A percentile compares a stretch with the other conserved stretches of the same genome.
Evolutionary conservation across 2,888 invertebrate species (phyloP).

Genomic region (Conomelus anceps): DNA sequence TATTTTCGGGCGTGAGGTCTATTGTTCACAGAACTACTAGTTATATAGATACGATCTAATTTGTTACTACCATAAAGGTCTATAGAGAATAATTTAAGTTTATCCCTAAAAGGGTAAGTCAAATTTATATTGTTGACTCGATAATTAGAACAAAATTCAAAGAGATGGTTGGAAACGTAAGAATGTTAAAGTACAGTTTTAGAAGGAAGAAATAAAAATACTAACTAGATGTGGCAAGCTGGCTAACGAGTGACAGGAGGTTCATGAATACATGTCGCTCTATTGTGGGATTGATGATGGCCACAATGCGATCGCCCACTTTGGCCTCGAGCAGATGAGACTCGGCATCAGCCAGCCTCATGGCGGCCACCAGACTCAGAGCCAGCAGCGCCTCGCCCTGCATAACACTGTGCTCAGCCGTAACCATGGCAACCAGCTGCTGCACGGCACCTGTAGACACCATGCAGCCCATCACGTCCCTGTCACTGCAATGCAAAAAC

Average conservation of each 20-base stretch:
- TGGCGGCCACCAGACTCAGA: conserved; percentile 54
- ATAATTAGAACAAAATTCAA: too few species aligned
- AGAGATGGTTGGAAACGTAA: too few species aligned
- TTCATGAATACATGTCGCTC: conserved; percentile 35
- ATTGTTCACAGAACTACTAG: too few species aligned
- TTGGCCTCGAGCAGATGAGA: conserved; percentile 45
- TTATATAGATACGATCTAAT: too few species aligned
- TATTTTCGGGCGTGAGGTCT: too few species aligned
- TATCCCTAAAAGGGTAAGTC: too few species aligned
- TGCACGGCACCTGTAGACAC: conserved; percentile 56
- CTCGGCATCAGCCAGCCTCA: conserved; percentile 38
- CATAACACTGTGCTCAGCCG: conserved; percentile 80
- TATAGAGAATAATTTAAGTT: too few species aligned
- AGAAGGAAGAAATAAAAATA: not conserved
- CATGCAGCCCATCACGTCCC: conserved; percentile 44
- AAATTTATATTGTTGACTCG: too few species aligned
- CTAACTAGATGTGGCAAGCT: conserved; percentile 33
- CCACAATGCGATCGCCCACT: conserved; percentile 38
- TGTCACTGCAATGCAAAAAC: conserved; percentile 37
- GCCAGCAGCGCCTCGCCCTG: conserved; percentile 74
- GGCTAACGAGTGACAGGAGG: conserved; percentile 34
- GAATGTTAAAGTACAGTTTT: too few species aligned
- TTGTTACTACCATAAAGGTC: too few species aligned
- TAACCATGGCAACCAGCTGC: conserved; percentile 73
- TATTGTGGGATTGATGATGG: conserved; percentile 26